Evolutionary conservation across 2,888 invertebrate species (phyloP).

Genomic region (Eurois occulta): DNA sequence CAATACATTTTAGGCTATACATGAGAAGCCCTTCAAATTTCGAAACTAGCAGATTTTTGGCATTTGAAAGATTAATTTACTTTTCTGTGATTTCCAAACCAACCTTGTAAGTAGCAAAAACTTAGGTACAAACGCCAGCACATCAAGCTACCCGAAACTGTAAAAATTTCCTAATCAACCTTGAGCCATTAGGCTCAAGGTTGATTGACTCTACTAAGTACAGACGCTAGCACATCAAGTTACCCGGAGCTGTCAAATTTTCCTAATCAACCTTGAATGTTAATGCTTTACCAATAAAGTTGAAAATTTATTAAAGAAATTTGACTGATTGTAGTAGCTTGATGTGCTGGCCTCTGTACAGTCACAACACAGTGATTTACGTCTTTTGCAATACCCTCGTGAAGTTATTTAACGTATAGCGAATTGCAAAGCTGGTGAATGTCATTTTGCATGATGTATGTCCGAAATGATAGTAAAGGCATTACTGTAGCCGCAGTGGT

Average conservation of each 20-base stretch:
- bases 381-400: slow-evolving; percentile 50
- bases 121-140: too few relatives aligned
- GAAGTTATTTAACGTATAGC: slow-evolving; percentile 58
- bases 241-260: too few relatives aligned
- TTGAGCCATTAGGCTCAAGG: too few relatives aligned
- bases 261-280: too few relatives aligned
- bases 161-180: too few relatives aligned
- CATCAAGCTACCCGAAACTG: too few relatives aligned
- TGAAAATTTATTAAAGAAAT: too few relatives aligned
- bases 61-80: slow-evolving; percentile 33
- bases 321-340: too few relatives aligned
- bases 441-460: slow-evolving; percentile 68
- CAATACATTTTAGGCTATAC: not conserved
- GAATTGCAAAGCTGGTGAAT: slow-evolving; percentile 66
- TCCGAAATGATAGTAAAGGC: slow-evolving; percentile 71
- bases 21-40: not conserved
- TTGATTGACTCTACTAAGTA: too few relatives aligned
- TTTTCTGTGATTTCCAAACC: slow-evolving; percentile 38
- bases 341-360: too few relatives aligned
- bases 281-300: too few relatives aligned
- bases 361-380: slow-evolving; percentile 34
- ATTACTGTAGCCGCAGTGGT: slow-evolving; percentile 69
- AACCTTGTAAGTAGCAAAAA: slow-evolving; percentile 54
- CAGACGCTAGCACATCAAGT: too few relatives aligned
- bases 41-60: slow-evolving; percentile 16